phyloP scores from a whole-genome alignment of 2,888 invertebrate species.

The Caenorhabditis parvicauda region DNA sequence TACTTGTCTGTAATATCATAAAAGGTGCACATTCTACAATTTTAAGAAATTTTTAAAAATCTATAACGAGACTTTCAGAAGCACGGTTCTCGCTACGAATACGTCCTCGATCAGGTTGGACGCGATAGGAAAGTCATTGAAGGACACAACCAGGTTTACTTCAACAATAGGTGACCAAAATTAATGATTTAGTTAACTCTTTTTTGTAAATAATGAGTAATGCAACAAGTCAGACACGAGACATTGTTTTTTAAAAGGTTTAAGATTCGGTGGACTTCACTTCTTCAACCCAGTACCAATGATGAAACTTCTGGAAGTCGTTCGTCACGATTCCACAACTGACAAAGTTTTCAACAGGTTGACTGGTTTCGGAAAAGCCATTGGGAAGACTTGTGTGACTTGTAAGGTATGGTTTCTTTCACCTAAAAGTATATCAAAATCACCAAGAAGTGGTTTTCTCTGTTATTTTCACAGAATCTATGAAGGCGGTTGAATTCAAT shows the following conservation, averaged over 20 bases:
- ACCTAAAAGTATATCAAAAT: background rate
- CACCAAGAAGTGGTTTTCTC: too few species aligned
- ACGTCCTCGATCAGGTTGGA: constrained; percentile 82
- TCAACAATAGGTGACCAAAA: too few species aligned
- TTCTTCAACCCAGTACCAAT: constrained; percentile 89
- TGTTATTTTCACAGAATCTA: background rate
- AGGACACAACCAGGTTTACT: constrained; percentile 68
- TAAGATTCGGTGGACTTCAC: constrained; percentile 85
- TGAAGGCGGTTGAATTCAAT: too few species aligned
- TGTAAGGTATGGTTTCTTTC: constrained; percentile 72
- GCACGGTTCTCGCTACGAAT: constrained; percentile 82
- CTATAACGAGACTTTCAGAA: background rate
- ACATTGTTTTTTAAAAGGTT: too few species aligned
- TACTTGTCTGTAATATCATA: background rate
- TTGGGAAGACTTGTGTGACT: constrained; percentile 81
- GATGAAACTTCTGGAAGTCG: constrained; percentile 81
- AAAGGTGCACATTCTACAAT: background rate
- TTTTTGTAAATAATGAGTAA: background rate
- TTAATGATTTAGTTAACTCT: too few species aligned
- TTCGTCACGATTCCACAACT: constrained; percentile 75
- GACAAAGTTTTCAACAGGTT: constrained; percentile 75
- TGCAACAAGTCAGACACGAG: too few species aligned
- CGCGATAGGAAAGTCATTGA: constrained; percentile 76
- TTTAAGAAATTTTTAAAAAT: too few species aligned
- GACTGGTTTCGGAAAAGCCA: constrained; percentile 77